Base-by-base conservation (phyloP, 2,888 invertebrate genomes). In the Trichogramma evanescens region DNA sequence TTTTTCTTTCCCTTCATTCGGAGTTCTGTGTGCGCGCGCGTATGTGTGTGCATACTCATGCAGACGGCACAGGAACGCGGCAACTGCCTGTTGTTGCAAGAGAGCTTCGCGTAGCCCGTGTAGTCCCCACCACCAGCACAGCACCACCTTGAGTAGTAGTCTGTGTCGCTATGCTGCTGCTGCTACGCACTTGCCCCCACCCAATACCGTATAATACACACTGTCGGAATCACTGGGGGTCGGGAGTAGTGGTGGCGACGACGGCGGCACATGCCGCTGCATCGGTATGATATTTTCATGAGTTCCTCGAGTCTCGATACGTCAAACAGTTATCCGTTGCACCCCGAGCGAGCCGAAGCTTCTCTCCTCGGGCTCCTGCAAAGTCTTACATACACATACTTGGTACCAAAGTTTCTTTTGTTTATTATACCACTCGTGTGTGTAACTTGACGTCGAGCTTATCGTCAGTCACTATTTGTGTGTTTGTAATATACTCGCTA, bases 281-380 rank as follows among this genome's bases (percentile, higher is more conserved):
- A 76, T 76, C 72, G 76, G 76, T 75, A 77, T 76, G 77, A 73
- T 72, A 71, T 72, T 74, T 69, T 73, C 58, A 49, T 69, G 71
- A 26, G 42, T 48, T 54, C 40, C 46, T 71, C 70, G 72, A 73
- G 74, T 73, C 72, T 73, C 72, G 72, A 76, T 76, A 77, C 75
- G 75, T 77, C 77, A 77, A 75, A 77, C 77, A 78, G 77, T 78
- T 74, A 74, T 73, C 72, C 73, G 72, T 74, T 66, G 70, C 70
- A 71, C 67, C 68, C 67, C 68, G 72, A 67, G 56, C 66, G 56
- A 64, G 61, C 60, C 51, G 60, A 50, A 55, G 54, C 56, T 61
- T 60, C 9, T 59, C 59, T 58, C 58, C 58, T 53, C 9, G 60
- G 56, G 56, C 52, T 8, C 9, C 49, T 26, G 26, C 26, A 26